Evolutionary conservation across 2,888 invertebrate species (phyloP).

Genomic region (Agrochola macilenta): DNA sequence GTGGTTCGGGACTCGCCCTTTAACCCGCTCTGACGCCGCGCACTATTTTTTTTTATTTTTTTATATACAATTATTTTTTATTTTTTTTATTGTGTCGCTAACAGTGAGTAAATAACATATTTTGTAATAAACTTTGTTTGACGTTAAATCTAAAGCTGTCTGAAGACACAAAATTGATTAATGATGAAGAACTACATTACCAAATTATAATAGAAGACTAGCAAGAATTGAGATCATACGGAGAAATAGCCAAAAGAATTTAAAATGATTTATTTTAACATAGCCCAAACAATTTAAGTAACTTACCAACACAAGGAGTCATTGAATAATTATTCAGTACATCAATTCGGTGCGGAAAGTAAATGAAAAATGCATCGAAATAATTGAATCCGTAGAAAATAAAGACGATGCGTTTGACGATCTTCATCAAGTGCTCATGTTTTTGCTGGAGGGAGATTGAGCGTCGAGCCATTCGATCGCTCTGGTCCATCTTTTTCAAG

Average conservation of each 20-base stretch:
- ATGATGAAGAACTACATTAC: not conserved
- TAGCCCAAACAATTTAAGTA: not conserved
- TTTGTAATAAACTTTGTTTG: not conserved
- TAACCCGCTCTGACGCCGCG: no score
- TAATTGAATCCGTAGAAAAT: conserved; percentile 76
- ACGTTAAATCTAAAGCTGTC: not conserved
- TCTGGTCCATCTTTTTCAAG: conserved; percentile 70
- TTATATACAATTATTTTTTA: no score
- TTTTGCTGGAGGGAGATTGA: conserved; percentile 66
- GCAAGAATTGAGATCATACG: not conserved
- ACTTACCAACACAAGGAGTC: conserved; percentile 83
- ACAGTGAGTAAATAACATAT: not conserved
- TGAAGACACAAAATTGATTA: not conserved
- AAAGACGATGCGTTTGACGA: conserved; percentile 76
- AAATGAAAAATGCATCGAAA: conserved; percentile 71
- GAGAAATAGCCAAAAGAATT: not conserved
- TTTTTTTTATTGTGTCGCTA: no score
- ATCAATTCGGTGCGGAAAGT: conserved; percentile 76
- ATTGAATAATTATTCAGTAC: conserved; percentile 76
- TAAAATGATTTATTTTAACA: not conserved
- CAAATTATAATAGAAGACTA: not conserved
- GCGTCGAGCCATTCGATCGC: conserved; percentile 69
- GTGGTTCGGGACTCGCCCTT: no score
- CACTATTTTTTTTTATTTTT: no score
- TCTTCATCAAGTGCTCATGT: conserved; percentile 71